Conservation (phyloP, 1,140 invertebrate species). For the Galendromus occidentalis region DNA sequence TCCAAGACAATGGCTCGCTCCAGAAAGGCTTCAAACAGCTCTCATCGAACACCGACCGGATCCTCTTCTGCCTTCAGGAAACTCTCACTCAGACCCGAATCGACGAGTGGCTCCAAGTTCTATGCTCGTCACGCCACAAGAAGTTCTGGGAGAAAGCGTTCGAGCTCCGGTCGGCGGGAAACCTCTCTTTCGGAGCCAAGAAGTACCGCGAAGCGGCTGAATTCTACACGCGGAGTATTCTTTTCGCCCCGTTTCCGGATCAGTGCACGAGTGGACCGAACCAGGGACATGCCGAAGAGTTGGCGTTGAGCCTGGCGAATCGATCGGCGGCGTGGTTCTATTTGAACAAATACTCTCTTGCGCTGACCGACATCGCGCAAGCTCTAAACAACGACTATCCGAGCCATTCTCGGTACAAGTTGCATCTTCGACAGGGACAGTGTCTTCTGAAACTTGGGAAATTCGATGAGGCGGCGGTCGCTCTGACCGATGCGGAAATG, state of each 20-base stretch:
- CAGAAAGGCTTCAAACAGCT: background rate
- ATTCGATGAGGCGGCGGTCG: conserved; percentile 40
- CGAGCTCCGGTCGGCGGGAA: conserved; percentile 48
- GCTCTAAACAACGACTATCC: conserved; percentile 50
- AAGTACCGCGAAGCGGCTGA: conserved; percentile 49
- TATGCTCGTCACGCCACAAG: conserved; percentile 18
- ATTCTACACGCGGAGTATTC: conserved; percentile 40
- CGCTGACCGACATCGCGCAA: conserved; percentile 42
- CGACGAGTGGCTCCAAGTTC: conserved; percentile 16
- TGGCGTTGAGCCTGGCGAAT: conserved; percentile 58
- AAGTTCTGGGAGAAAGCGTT: conserved; percentile 44
- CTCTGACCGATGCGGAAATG: conserved; percentile 42
- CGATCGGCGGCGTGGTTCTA: conserved; percentile 67
- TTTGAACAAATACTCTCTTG: conserved; percentile 42
- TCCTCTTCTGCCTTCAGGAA: background rate
- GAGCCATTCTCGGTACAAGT: conserved; percentile 47
- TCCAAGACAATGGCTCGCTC: background rate
- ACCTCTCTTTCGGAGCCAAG: conserved; percentile 50
- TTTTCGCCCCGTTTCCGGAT: conserved; percentile 22
- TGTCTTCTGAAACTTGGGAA: conserved; percentile 50
- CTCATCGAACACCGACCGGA: background rate
- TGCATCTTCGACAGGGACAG: conserved; percentile 49
- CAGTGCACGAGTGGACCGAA: conserved; percentile 16
- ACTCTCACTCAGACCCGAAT: background rate
- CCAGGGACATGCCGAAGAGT: conserved; percentile 28